Conservation (phyloP, 2,888 invertebrate species). For the Leptopilina drosophilae region DNA sequence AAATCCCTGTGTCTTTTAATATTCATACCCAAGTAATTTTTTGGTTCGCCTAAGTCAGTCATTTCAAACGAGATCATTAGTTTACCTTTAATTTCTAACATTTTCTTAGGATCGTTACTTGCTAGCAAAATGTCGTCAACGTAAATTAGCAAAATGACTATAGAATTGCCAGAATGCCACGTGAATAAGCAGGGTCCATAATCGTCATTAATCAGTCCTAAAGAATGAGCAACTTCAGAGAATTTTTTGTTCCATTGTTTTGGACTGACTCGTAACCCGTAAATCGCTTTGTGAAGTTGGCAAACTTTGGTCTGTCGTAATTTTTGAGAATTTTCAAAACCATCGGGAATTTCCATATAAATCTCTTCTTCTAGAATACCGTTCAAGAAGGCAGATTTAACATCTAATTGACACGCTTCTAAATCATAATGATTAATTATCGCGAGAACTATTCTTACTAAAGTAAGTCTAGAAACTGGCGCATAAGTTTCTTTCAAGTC, state of each 20-base stretch:
- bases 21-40: slow-evolving; percentile 23
- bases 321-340: too few species aligned
- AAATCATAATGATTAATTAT: slow-evolving; percentile 37
- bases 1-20: not conserved
- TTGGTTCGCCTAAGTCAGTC: slow-evolving; percentile 32
- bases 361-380: slow-evolving; percentile 42
- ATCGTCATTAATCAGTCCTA: not conserved
- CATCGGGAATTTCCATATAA: too few species aligned
- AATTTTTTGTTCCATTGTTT: not conserved
- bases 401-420: slow-evolving; percentile 43
- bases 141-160: not conserved
- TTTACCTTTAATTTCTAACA: slow-evolving; percentile 8
- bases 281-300: too few species aligned
- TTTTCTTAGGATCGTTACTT: not conserved
- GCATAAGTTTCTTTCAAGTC: slow-evolving; percentile 45
- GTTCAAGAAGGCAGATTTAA: slow-evolving; percentile 49
- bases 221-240: not conserved
- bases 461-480: slow-evolving; percentile 51
- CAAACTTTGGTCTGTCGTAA: too few species aligned
- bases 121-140: slow-evolving; percentile 12
- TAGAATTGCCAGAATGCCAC: not conserved
- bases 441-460: slow-evolving; percentile 47
- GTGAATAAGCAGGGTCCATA: not conserved
- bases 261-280: not conserved
- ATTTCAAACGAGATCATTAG: slow-evolving; percentile 29